Conservation (phyloP, 2,113 vertebrate species). For the Protobothrops flavoviridis region DNA sequence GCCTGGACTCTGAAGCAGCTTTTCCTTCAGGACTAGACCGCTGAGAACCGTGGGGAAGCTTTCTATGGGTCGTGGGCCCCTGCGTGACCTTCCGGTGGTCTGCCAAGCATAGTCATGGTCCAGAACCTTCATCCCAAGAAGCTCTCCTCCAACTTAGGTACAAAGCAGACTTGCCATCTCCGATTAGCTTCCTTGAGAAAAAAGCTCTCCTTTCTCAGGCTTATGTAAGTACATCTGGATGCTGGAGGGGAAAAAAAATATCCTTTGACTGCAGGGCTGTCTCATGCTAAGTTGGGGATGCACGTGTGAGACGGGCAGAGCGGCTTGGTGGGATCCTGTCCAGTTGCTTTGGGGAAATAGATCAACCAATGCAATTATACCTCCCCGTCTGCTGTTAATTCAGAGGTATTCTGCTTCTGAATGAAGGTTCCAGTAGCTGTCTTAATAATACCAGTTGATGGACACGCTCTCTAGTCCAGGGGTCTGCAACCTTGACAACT, state of each 20-base stretch:
- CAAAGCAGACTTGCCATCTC: constrained; percentile 61
- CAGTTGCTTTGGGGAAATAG: not conserved
- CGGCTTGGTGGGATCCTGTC: not conserved
- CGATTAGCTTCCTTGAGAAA: constrained; percentile 64
- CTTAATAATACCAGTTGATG: not conserved
- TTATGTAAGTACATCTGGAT: constrained; percentile 55
- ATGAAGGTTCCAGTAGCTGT: not conserved
- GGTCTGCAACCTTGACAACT: too few species aligned
- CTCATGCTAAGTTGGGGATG: rapidly evolving
- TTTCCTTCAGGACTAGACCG: not conserved
- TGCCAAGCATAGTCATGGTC: constrained; percentile 57
- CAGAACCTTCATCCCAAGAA: constrained; percentile 37
- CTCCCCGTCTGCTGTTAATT: not conserved
- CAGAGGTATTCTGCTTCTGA: not conserved
- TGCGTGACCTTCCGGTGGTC: not conserved
- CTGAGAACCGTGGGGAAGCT: rapidly evolving
- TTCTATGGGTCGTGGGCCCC: not conserved
- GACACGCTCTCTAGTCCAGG: not conserved
- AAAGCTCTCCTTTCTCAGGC: constrained; percentile 63
- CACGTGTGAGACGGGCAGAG: not conserved
- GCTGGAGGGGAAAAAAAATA: not conserved
- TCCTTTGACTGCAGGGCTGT: not conserved
- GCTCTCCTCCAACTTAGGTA: constrained; percentile 40
- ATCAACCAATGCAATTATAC: too few species aligned
- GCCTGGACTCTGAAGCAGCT: not conserved